Conservation (phyloP, 2,888 invertebrate species). For the Leucophenga montana region DNA sequence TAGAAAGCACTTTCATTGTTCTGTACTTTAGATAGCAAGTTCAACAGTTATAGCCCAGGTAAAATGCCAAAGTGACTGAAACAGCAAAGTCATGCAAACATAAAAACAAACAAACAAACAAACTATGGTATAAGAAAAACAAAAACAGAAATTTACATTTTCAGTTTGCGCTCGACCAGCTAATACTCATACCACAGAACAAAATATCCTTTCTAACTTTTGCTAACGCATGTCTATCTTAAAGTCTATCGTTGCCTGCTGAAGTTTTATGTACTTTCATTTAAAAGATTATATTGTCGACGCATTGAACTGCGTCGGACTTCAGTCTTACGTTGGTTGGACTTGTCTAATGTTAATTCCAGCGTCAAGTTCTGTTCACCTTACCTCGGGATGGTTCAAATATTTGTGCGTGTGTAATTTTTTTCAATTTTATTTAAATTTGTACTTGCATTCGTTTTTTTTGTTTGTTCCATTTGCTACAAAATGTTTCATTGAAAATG, state of each 20-base stretch:
- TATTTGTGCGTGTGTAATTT: not conserved
- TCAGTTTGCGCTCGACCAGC: slow-evolving; percentile 6
- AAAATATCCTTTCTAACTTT: slow-evolving; percentile 59
- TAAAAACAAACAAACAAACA: not conserved
- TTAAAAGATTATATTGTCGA: slow-evolving; percentile 61
- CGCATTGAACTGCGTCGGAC: slow-evolving; percentile 22
- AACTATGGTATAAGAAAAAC: not conserved
- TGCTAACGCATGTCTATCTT: slow-evolving; percentile 4
- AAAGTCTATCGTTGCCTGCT: slow-evolving; percentile 8
- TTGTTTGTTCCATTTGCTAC: not conserved
- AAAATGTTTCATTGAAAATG: slow-evolving; percentile 54
- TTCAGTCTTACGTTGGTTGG: not conserved
- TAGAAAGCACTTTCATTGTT: no score
- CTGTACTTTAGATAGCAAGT: no score
- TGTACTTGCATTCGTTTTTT: not conserved
- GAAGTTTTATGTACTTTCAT: slow-evolving; percentile 40
- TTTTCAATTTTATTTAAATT: slow-evolving; percentile 46
- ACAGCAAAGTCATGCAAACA: not conserved
- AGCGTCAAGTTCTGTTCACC: slow-evolving; percentile 39
- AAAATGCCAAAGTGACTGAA: no score
- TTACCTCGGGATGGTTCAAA: no score
- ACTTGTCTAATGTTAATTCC: not conserved
- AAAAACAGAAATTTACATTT: no score
- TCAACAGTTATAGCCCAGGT: no score
- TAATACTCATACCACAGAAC: slow-evolving; percentile 46